Evolutionary conservation across 2,113 vertebrate species (phyloP), one percentile per base, ranked within the genome.

Genomic region (Nothobranchius kuhntae): DNA sequence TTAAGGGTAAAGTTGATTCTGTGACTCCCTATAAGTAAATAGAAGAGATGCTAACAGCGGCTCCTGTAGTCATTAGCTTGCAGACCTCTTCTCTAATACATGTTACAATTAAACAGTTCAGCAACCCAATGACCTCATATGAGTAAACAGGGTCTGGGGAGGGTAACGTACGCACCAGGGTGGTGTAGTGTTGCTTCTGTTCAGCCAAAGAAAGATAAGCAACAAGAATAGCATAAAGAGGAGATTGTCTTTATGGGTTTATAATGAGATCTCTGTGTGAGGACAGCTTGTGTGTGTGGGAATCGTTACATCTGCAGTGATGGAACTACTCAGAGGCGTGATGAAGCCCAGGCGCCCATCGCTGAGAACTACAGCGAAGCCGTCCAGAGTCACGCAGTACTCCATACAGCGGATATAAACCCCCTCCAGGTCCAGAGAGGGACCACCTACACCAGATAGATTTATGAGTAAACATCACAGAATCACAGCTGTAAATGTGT

Each of bases 301-400:
- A 54, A 47, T 55, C 56, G 86, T 91, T 93, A 99, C 97, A 80
- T 99, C 96, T 80, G 95, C 91, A 60, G 93, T 92, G 83, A 98
- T 95, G 87, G 91, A 94, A 91, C 89, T 96, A 65, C 95, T 94
- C 52, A 96, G 89, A 0, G 97, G 96, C 10, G 96, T 96, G 87
- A 99, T 96, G 82, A 99, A 99, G 68, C 96, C 98, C 81, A 99
- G 90, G 68, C 95, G 95, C 12, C 98, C 97, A 58, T 99, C 97
- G 45, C 95, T 95, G 81, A 99, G 96, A 17, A 99, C 96, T 64
- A 96, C 95, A 46, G 96, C 97, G 77, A 98, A 98, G 13, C 98
- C 98, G 72, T 96, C 96, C 71, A 99, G 94, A 0, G 96, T 99
- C 53, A 94, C 90, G 81, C 96, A 98, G 65, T 98, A 98, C 82